phyloP scores from a whole-genome alignment of 1,140 invertebrate genomes.

The Scaptomyza montana region DNA sequence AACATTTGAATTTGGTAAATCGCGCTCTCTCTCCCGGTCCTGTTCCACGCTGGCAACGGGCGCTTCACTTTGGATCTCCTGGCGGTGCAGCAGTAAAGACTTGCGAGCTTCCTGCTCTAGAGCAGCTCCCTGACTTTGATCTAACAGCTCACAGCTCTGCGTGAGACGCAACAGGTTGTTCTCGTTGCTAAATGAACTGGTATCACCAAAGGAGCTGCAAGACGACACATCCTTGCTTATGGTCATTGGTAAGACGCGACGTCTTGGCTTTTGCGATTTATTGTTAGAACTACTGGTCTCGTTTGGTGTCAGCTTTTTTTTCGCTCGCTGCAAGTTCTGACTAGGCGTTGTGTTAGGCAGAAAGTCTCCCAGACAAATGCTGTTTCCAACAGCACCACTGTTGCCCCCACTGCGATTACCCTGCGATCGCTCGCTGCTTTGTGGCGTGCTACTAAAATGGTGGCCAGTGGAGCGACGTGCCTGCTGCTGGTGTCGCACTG shows the following conservation, averaged over 20 bases:
- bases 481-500: slow-evolving; percentile 15
- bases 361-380: slow-evolving; percentile 76
- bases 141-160: slow-evolving; percentile 66
- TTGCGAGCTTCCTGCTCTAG: slow-evolving; percentile 70
- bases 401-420: slow-evolving; percentile 39
- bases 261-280: slow-evolving; percentile 60
- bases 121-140: slow-evolving; percentile 62
- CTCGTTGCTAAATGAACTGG: slow-evolving; percentile 78
- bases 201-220: slow-evolving; percentile 61
- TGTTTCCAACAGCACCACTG: slow-evolving; percentile 16
- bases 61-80: slow-evolving; percentile 67
- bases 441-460: slow-evolving; percentile 59
- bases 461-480: slow-evolving; percentile 39
- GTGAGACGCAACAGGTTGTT: slow-evolving; percentile 73
- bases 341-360: slow-evolving; percentile 53
- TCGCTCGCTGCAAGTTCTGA: slow-evolving; percentile 52
- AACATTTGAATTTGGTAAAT: neutral
- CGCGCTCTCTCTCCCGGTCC: neutral
- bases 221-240: slow-evolving; percentile 62
- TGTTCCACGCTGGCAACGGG: slow-evolving; percentile 30
- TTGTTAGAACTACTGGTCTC: neutral
- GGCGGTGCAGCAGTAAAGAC: slow-evolving; percentile 50
- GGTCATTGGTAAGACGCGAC: slow-evolving; percentile 75
- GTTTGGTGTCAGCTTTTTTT: slow-evolving; percentile 51
- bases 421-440: slow-evolving; percentile 17